Percentiles rank a stretch among this genome's conserved stretches.
phyloP scores from a whole-genome alignment of 2,888 invertebrate species.

The Polydrusus pterygomalis region DNA sequence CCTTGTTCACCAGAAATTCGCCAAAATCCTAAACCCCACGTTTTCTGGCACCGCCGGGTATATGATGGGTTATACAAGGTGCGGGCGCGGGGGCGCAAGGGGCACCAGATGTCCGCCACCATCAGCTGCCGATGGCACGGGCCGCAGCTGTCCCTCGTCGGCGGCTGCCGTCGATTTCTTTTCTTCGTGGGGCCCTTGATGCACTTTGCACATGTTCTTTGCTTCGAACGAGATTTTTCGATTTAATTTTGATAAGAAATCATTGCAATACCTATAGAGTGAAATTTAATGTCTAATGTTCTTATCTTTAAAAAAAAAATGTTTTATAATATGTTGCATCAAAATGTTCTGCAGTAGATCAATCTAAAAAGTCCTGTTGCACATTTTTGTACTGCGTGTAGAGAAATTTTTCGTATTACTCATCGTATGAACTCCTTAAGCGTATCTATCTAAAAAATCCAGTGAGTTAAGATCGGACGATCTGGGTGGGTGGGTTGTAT shows the following conservation, averaged over 20 bases:
- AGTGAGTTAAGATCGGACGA: too few species aligned
- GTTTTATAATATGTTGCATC: too few species aligned
- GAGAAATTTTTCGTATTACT: too few species aligned
- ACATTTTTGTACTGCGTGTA: too few species aligned
- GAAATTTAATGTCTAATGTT: too few species aligned
- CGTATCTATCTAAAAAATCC: too few species aligned
- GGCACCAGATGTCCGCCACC: conserved; percentile 46
- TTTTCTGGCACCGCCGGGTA: conserved; percentile 7
- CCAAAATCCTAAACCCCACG: conserved; percentile 43
- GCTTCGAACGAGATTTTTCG: conserved; percentile 29
- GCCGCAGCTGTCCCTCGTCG: conserved; percentile 47
- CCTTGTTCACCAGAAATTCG: conserved; percentile 30
- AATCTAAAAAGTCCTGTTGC: too few species aligned
- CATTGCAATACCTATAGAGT: conserved; percentile 17
- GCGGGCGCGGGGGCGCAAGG: conserved; percentile 37
- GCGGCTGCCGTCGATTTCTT: conserved; percentile 37
- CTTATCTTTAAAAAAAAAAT: too few species aligned
- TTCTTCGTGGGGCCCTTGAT: conserved; percentile 21
- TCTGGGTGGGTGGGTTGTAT: too few species aligned
- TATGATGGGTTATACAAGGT: conserved; percentile 39
- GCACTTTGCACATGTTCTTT: conserved; percentile 42
- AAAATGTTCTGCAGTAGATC: too few species aligned
- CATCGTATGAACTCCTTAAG: too few species aligned
- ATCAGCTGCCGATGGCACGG: conserved; percentile 48
- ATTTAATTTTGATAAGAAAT: conserved; percentile 15